Percentiles rank a stretch among this genome's conserved stretches.
Evolutionary conservation across 2,888 invertebrate genomes (phyloP).

Genomic region (Thecocarcelia acutangulata): DNA sequence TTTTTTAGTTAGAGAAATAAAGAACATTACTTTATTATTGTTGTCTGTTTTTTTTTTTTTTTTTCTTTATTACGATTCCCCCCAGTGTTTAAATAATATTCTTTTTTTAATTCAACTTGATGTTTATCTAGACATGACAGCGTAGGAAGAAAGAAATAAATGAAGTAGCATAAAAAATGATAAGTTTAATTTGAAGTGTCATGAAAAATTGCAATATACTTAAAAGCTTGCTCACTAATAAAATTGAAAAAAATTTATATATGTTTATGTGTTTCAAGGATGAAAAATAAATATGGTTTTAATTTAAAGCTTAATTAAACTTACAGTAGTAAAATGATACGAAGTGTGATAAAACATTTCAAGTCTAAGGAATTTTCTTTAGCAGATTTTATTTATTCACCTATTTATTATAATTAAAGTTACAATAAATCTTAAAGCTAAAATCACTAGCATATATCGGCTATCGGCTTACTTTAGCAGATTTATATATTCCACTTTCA

Average conservation of each 20-base stretch:
- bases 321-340: too few relatives aligned
- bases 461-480: too few relatives aligned
- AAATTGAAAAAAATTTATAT: not conserved
- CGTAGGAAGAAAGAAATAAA: conserved; percentile 14
- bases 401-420: too few relatives aligned
- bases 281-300: not conserved
- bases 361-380: too few relatives aligned
- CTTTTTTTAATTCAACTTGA: conserved; percentile 59
- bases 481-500: too few relatives aligned
- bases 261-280: conserved; percentile 14
- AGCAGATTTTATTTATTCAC: too few relatives aligned
- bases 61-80: conserved; percentile 34
- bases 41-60: conserved; percentile 36
- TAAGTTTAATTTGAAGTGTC: conserved; percentile 55
- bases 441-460: too few relatives aligned
- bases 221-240: conserved; percentile 1
- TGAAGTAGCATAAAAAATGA: conserved; percentile 43
- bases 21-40: conserved; percentile 6
- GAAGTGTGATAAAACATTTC: too few relatives aligned
- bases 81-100: conserved; percentile 42
- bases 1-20: not conserved
- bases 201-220: conserved; percentile 55
- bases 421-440: too few relatives aligned
- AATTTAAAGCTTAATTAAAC: not conserved
- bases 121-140: conserved; percentile 67